phyloP scores from a whole-genome alignment of 1,140 invertebrate species.

The Tetramorium simillimum region DNA sequence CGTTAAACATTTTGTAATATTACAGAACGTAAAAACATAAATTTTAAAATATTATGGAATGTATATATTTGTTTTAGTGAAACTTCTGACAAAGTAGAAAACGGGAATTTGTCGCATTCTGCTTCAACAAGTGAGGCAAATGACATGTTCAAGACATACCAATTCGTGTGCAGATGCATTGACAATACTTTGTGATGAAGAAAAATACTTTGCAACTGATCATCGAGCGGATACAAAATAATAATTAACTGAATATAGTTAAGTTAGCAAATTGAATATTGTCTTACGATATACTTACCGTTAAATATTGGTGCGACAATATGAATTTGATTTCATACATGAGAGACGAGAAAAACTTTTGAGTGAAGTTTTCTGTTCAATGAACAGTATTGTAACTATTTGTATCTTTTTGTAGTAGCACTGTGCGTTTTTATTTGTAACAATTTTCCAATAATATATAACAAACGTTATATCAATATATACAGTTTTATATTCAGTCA shows the following conservation, averaged over 20 bases:
- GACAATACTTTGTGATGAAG: neutral
- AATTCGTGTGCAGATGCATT: neutral
- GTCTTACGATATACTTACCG: neutral
- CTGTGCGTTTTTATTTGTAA: neutral
- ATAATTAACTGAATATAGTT: neutral
- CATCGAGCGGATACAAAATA: neutral
- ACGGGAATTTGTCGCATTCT: neutral
- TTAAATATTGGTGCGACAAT: neutral
- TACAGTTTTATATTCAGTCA: neutral
- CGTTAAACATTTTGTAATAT: neutral
- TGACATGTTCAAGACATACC: neutral
- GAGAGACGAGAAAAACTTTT: neutral
- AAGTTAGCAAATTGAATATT: too few relatives aligned
- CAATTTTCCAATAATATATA: slow-evolving; percentile 33
- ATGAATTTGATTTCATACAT: neutral
- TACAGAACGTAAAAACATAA: neutral
- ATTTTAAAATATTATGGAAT: neutral
- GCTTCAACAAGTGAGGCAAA: neutral
- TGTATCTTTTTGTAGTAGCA: neutral
- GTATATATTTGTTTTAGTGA: neutral
- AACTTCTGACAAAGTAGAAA: neutral
- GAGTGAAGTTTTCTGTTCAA: neutral
- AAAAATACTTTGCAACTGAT: neutral
- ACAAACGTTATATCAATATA: neutral
- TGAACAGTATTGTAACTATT: slow-evolving; percentile 9